These are phyloP conservation scores for Corynorhinus townsendii DNA, from an alignment of 2,113 vertebrate species.

Conservation along the genomic window DNA sequence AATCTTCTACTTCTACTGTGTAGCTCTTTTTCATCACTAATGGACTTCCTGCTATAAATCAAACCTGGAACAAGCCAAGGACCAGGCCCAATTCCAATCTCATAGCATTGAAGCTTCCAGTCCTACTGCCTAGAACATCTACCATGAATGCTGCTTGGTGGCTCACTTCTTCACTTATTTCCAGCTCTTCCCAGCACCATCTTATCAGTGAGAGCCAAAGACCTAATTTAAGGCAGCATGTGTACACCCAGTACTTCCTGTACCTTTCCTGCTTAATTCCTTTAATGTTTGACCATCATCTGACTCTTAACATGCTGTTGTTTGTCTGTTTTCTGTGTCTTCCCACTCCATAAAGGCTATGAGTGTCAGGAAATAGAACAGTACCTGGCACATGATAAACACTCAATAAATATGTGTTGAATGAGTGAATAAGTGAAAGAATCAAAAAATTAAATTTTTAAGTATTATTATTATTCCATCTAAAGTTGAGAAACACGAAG, in stretches of 20 bases:
- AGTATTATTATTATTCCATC: background rate
- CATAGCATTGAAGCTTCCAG: background rate
- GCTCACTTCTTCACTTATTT: background rate
- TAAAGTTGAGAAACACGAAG: background rate
- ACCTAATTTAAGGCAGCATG: background rate
- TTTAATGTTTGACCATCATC: background rate
- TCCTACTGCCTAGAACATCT: background rate
- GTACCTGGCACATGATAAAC: background rate
- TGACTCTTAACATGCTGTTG: background rate
- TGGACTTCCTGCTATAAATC: background rate
- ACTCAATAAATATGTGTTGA: background rate
- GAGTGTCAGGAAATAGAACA: background rate
- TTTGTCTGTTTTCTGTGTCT: background rate
- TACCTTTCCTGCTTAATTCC: background rate
- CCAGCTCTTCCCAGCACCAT: accelerated
- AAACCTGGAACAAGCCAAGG: background rate
- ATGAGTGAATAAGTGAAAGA: background rate
- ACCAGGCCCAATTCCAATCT: background rate
- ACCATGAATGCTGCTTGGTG: background rate
- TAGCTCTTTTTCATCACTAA: background rate
- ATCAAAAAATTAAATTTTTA: background rate
- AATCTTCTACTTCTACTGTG: background rate
- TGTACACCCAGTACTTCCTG: background rate
- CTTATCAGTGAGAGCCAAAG: background rate
- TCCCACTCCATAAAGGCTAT: background rate